These are phyloP conservation scores for Scopus umbretta DNA, from an alignment of 2,113 vertebrate species.

Conservation along the genomic window DNA sequence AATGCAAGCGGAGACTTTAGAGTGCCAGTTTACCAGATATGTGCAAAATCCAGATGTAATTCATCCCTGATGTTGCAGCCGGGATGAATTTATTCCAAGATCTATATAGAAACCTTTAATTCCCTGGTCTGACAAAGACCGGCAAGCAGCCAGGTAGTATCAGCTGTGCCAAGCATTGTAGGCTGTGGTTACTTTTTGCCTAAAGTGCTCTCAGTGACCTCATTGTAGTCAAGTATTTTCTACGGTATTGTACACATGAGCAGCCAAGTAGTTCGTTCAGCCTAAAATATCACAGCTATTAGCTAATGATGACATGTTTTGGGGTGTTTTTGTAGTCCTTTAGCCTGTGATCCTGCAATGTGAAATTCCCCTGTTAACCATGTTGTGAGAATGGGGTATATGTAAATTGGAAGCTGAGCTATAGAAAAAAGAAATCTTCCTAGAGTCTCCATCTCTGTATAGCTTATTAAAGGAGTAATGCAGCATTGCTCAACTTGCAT, in stretches of 20 bases:
- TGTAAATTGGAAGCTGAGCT: not conserved
- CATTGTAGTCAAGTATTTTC: not conserved
- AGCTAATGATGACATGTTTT: not conserved
- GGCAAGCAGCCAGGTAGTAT: not conserved
- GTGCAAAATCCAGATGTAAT: not conserved
- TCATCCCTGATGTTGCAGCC: not conserved
- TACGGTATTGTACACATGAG: not conserved
- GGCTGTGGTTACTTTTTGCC: not conserved
- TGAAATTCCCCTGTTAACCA: not conserved
- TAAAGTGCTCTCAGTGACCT: not conserved
- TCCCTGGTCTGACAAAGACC: not conserved
- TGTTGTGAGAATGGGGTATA: not conserved
- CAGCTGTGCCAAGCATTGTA: not conserved
- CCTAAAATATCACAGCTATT: not conserved
- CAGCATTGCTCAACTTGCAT: not conserved
- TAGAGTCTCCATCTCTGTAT: not conserved
- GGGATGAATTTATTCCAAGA: not conserved
- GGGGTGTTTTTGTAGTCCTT: not conserved
- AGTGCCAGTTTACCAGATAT: not conserved
- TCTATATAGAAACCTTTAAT: not conserved
- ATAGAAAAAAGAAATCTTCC: not conserved
- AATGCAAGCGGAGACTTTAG: not conserved
- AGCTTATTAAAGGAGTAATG: not conserved
- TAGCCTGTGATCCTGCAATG: not conserved
- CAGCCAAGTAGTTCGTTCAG: not conserved